Conservation (phyloP, 2,113 vertebrate species). For the Lipotes vexillifer region DNA sequence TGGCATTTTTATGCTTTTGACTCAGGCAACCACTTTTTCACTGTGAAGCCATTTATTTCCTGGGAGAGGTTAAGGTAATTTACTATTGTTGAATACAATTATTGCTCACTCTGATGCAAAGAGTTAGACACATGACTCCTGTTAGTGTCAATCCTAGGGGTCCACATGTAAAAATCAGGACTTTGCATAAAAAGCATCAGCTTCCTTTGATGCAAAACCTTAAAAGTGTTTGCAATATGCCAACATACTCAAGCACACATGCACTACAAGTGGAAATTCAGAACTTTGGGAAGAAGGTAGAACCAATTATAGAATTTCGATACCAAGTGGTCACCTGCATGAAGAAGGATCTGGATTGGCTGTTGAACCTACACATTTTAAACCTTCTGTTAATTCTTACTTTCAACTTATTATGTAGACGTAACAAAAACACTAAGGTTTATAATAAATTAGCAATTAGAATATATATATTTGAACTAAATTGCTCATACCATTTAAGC, state of each 20-base stretch:
- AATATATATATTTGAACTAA: neutral
- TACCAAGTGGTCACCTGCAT: neutral
- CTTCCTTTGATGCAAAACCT: constrained; percentile 19
- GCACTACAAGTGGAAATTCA: neutral
- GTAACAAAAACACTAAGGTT: neutral
- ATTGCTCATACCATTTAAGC: neutral
- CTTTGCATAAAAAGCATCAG: neutral
- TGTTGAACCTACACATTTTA: neutral
- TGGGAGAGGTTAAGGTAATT: constrained; percentile 75
- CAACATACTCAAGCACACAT: neutral
- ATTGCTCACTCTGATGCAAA: constrained; percentile 55
- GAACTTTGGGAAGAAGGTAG: neutral
- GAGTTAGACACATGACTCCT: constrained; percentile 66
- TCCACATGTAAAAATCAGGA: constrained; percentile 29
- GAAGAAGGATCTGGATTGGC: neutral
- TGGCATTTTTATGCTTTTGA: constrained; percentile 76
- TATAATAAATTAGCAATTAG: neutral
- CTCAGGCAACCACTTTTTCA: constrained; percentile 67
- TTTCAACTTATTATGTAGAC: neutral
- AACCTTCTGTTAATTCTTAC: neutral
- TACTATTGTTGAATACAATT: constrained; percentile 65
- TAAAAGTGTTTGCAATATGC: neutral
- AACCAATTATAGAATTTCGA: neutral
- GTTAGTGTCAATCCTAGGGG: constrained; percentile 42
- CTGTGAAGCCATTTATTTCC: constrained; percentile 65